Percentiles rank a stretch among this genome's conserved stretches.
phyloP scores from a whole-genome alignment of 2,113 vertebrate species.

The Lontra canadensis region DNA sequence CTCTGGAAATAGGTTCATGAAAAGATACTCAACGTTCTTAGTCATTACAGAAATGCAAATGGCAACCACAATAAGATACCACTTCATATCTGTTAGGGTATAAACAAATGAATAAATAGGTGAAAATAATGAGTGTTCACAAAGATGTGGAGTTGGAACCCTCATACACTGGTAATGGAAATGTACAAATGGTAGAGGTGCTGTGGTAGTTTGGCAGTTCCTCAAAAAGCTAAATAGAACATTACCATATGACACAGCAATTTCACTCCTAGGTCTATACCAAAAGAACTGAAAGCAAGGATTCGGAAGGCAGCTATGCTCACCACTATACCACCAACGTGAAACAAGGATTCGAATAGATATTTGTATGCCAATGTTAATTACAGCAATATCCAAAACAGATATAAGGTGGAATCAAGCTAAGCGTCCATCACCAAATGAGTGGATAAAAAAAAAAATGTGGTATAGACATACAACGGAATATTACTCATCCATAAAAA shows the following conservation, averaged over 20 bases:
- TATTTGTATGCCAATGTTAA: not conserved
- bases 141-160: not conserved
- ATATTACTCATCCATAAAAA: not conserved
- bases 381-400: not conserved
- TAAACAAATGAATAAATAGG: not conserved
- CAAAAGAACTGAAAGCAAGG: not conserved
- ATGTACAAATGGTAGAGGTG: not conserved
- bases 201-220: not conserved
- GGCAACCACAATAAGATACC: not conserved
- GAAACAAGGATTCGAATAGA: not conserved
- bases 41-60: not conserved
- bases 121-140: not conserved
- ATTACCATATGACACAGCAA: not conserved
- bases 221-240: slow-evolving; percentile 6
- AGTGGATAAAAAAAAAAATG: not conserved
- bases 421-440: not conserved
- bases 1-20: not conserved
- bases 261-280: not conserved
- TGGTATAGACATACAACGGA: not conserved
- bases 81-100: not conserved
- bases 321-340: too few species aligned
- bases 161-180: not conserved
- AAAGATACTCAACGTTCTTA: not conserved
- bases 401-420: not conserved
- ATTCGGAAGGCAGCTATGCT: not conserved